Evolutionary conservation across 2,797 vertebrate species (phyloP), one percentile per base, ranked within the genome.

Genomic region (Sebastolobus altivelis): DNA sequence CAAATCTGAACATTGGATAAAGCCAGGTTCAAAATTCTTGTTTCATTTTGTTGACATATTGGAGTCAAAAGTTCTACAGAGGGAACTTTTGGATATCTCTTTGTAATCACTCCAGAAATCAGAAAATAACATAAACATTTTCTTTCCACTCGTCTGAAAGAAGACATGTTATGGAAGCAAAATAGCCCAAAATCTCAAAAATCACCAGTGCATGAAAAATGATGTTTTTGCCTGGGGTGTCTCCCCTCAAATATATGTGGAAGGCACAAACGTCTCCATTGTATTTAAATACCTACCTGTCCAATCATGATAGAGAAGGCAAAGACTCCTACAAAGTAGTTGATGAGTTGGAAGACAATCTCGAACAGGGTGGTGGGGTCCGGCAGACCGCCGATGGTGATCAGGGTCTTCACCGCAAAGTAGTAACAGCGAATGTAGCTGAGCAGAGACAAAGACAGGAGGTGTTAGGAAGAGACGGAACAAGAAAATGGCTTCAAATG

Each of bases 251-350:
- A 33, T 18, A 7, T 18, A 14, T 29, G 22, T n/a, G 38, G 8
- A 33, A 55, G 1, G 18, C 8, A 67, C 5, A 6, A 10, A 70
- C 16, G 7, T 40, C 3, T 7, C 12, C 12, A 20, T n/a, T 38
- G 40, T 43, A 43, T 31, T 46, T 12, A 7, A 18, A 8, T 8
- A 3, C 86, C 83, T 90, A 99, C 98, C 97, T 99, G 99, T 77
- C 99, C 99, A 29, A 99, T 99, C 98, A 99, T 99, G 86, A 99
- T 97, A 0, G 98, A 99, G 95, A 99, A 99, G 82, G 95, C 97
- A 68, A 99, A 99, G 85, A 99, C 98, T 0, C 99, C 99, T 0
- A 97, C 96, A 94, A 99, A 99, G 90, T 99, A 99, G 93, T 99
- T 99, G 87, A 99, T 94, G 54, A 98, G 95, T 91, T 99, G 99